Evolutionary conservation across 2,888 invertebrate genomes (phyloP).

Genomic region (Gnatocerus cornutus): DNA sequence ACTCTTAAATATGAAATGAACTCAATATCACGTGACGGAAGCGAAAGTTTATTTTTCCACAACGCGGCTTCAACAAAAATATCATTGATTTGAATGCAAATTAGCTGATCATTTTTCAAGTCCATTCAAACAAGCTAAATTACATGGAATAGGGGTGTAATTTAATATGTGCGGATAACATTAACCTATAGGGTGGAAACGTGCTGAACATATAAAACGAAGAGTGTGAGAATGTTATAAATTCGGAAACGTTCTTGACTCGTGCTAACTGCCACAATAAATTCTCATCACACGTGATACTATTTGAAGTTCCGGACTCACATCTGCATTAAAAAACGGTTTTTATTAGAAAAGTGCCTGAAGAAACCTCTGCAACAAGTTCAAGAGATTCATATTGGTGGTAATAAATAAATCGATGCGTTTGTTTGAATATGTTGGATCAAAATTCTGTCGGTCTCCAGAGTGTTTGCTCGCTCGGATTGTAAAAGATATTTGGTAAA

Average conservation of each 20-base stretch:
- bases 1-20: neutral
- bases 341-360: no score
- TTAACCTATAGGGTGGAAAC: constrained; percentile 6
- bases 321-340: neutral
- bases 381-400: no score
- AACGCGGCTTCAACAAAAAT: no score
- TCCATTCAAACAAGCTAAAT: constrained; percentile 6
- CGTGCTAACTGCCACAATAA: neutral
- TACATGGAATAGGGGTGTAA: constrained; percentile 4
- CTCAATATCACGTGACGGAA: neutral
- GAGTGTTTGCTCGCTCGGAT: constrained; percentile 1
- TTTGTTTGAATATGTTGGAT: no score
- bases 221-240: constrained; percentile 4
- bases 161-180: constrained; percentile 15
- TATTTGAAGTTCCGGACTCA: neutral
- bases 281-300: constrained; percentile 6
- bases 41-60: no score
- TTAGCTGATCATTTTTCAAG: neutral
- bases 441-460: neutral
- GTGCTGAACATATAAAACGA: constrained; percentile 9
- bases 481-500: constrained; percentile 13
- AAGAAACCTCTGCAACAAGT: no score
- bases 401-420: no score
- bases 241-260: constrained; percentile 11
- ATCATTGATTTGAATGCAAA: no score